A percentile compares a stretch with the other conserved stretches of the same genome.
Evolutionary conservation across 1,140 invertebrate genomes (phyloP).

Genomic region (Metaphire vulgaris): DNA sequence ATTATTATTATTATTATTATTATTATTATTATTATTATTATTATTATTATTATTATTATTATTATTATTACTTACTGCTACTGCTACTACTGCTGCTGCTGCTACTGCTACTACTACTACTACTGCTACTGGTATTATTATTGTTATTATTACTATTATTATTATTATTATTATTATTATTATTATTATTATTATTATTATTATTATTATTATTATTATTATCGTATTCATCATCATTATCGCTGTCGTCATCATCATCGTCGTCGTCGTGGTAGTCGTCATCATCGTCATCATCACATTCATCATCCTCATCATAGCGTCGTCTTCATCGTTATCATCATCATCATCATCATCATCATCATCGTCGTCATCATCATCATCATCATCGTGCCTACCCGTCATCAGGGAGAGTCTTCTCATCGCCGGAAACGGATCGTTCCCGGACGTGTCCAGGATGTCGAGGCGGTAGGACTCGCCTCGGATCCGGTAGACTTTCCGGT

Average conservation of each 20-base stretch:
- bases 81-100: not conserved
- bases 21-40: conserved; percentile 4
- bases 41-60: conserved; percentile 4
- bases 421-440: conserved; percentile 81
- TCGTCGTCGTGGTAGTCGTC: too few relatives aligned
- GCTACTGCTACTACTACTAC: not conserved
- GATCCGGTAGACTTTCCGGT: conserved; percentile 77
- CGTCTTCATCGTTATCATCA: not conserved
- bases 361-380: not conserved
- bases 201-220: not conserved
- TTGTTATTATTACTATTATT: not conserved
- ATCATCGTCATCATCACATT: not conserved
- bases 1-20: conserved; percentile 1
- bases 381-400: conserved; percentile 59
- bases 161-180: conserved; percentile 1
- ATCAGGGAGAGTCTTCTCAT: conserved; percentile 76
- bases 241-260: not conserved
- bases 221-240: not conserved
- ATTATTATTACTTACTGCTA: not conserved
- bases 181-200: not conserved
- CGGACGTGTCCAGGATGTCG: conserved; percentile 78
- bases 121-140: not conserved
- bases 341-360: not conserved
- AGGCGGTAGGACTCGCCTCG: conserved; percentile 75
- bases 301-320: not conserved